phyloP scores from a whole-genome alignment of 2,113 vertebrate species.

The Saguinus imperator region DNA sequence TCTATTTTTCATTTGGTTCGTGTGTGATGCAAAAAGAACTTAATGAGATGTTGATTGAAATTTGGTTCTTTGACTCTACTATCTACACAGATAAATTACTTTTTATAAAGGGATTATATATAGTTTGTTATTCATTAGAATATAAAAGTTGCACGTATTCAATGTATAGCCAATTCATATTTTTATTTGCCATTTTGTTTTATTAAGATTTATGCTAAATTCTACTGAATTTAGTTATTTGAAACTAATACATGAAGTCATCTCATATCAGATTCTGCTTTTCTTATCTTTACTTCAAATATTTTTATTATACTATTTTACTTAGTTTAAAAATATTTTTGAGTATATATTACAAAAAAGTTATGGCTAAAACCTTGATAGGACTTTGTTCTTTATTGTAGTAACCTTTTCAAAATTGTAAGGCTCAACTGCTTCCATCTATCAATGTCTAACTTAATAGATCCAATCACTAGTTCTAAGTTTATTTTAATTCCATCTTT shows the following conservation, averaged over 20 bases:
- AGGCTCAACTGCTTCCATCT: background rate
- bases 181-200: background rate
- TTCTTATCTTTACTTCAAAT: conserved; percentile 52
- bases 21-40: background rate
- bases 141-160: background rate
- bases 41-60: background rate
- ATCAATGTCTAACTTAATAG: conserved; percentile 48
- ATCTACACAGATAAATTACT: background rate
- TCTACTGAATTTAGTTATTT: background rate
- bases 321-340: conserved; percentile 34
- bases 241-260: background rate
- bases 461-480: conserved; percentile 33
- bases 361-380: background rate
- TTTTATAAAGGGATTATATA: background rate
- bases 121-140: background rate
- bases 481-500: conserved; percentile 72
- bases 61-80: background rate
- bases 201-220: background rate
- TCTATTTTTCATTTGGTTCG: background rate
- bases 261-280: background rate
- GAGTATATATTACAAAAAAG: background rate
- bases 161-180: background rate
- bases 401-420: conserved; percentile 32
- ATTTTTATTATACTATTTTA: conserved; percentile 42
- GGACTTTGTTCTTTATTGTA: conserved; percentile 10